Base-by-base conservation (phyloP, 2,888 invertebrate species). In the Pseudoips prasinana region DNA sequence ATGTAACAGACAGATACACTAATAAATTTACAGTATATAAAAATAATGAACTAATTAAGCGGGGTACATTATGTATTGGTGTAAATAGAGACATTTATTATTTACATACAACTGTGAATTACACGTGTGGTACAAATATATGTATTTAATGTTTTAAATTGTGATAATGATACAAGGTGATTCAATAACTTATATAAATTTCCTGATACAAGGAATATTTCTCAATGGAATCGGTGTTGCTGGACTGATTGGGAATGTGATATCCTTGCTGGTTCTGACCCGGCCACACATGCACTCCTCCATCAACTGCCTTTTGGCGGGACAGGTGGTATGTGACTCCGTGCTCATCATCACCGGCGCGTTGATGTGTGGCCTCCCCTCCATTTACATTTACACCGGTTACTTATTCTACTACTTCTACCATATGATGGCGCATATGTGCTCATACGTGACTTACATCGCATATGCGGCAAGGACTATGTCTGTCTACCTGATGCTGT, bases 281-380 rank as follows among this genome's bases (percentile, higher is more conserved):
- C 92, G 97, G 36, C 96, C 97, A n/a, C 95, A 97, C 79, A 98
- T 98, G 98, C 92, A 95, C 62, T 96, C 96, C 38, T 97, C 97
- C 68, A 96, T 98, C 68, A 98, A 98, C 82, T 96, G 96, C 77
- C 92, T 98, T 65, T 91, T 98, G 39, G 95, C 96, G 46, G 97
- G 97, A 1, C 90, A 98, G 54, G 98, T 98, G 8, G 92, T 96
- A 59, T 97, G 97, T 78, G 98, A 98, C 89, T 96, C 96, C 5
- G 92, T 95, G 44, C 91, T 98, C 54, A 95, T 98, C 57, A 86
- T 96, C 53, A 95, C 96, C 27, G 95, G 96, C 38, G 91, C 95
- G 51, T 88, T 93, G 54, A 92, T 97, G 46, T 97, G 97, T 79
- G 96, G 96, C 22, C 90, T 97, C 57, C 94, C 95, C 28, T 94